Base-by-base conservation (phyloP, 2,888 invertebrate genomes). In the Atrina japonica region DNA sequence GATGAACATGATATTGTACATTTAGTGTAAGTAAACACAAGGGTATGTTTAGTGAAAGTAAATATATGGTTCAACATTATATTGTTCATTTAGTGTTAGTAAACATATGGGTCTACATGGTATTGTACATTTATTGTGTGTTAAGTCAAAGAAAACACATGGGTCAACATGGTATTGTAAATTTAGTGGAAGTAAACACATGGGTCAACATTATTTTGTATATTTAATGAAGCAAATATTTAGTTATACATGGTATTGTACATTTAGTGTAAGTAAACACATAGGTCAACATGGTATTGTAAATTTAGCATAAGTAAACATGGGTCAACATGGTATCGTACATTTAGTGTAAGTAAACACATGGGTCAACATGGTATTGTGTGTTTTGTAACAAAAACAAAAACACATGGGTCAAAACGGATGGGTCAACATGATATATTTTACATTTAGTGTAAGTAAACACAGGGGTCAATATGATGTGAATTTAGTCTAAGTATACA, bases 1-100 rank as follows among this genome's bases (percentile, higher is more conserved):
- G 88, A 88, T 68, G 87, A 88, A 61, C 90, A 90, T 75, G 88
- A 89, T 47, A 85, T 89, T 64, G 87, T 89, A 21, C 88, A 90
- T 70, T 80, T 89, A 49, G 85, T 86, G 89, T 89, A 73, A 88
- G 89, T 86, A 23, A 50, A 16, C 25, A 16, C 1, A 50, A 18
- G 5, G n/a, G 47, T 47, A 47, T 21, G 21, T 14, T 3, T 47
- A 47, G 47, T 47, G 47, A 18, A 14, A 47, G 47, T 3, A 3
- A 7, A 3, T 3, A 47, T 47, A 6, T 47, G 47, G n/a, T 18
- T n/a, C n/a, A n/a, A n/a, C n/a, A n/a, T n/a, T 21, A 47, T 14
- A 18, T 47, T 18, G 47, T 47, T 18, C 47, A 47, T 14, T 47
- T 47, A 47, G 47, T 47, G 47, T 47, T 3, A 3, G 47, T 3